Percentiles rank a stretch among this genome's conserved stretches.
phyloP scores from a whole-genome alignment of 2,797 vertebrate genomes.

The Euthynnus affinis region DNA sequence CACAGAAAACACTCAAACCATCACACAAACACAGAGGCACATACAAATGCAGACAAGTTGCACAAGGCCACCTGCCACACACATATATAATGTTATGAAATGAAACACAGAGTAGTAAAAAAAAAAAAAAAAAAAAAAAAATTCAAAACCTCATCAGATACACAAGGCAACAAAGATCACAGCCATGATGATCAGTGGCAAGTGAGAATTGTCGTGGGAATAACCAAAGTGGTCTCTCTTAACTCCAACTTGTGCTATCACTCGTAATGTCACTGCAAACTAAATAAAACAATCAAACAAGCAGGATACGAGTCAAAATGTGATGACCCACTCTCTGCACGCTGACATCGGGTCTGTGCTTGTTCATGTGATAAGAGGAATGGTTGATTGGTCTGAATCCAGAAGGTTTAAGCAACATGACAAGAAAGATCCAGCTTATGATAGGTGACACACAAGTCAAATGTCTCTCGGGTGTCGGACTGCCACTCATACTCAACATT shows the following conservation, averaged over 20 bases:
- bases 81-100: slow-evolving; percentile 46
- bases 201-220: slow-evolving; percentile 61
- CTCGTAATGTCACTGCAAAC: slow-evolving; percentile 10
- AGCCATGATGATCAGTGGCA: slow-evolving; percentile 39
- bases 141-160: slow-evolving; percentile 52
- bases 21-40: slow-evolving; percentile 37
- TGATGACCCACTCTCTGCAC: slow-evolving; percentile 36
- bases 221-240: slow-evolving; percentile 58
- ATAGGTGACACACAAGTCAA: slow-evolving; percentile 50
- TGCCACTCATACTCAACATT: slow-evolving; percentile 72
- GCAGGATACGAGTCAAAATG: slow-evolving; percentile 12
- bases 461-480: slow-evolving; percentile 47
- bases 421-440: slow-evolving; percentile 46
- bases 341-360: slow-evolving; percentile 70
- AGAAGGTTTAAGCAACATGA: slow-evolving; percentile 48
- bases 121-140: slow-evolving; percentile 44
- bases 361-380: slow-evolving; percentile 45
- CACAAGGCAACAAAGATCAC: slow-evolving; percentile 63
- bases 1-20: slow-evolving; percentile 39
- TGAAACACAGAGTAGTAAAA: slow-evolving; percentile 24
- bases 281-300: slow-evolving; percentile 22
- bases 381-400: slow-evolving; percentile 50
- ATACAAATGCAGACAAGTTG: slow-evolving; percentile 34
- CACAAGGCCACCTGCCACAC: slow-evolving; percentile 33
- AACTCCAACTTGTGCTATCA: slow-evolving; percentile 18